Conservation (phyloP, 2,888 invertebrate species). For the Nowickia ferox region DNA sequence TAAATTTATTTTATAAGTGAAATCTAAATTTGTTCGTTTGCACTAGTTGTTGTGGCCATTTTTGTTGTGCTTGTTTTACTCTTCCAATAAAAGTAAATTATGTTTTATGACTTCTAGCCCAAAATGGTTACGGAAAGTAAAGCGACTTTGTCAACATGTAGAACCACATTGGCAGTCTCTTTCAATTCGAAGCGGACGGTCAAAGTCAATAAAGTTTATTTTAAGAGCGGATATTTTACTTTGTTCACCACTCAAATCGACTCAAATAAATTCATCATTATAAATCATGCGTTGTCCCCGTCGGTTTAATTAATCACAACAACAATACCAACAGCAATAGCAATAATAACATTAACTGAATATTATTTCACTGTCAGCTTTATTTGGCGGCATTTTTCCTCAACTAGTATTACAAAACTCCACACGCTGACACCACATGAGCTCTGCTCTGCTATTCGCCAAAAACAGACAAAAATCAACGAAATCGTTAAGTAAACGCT, state of each 20-base stretch:
- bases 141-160: slow-evolving; percentile 60
- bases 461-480: slow-evolving; percentile 42
- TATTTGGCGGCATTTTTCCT: slow-evolving; percentile 67
- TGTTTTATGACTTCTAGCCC: slow-evolving; percentile 66
- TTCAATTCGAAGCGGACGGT: slow-evolving; percentile 57
- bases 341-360: slow-evolving; percentile 45
- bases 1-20: slow-evolving; percentile 52
- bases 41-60: slow-evolving; percentile 43
- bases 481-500: neutral
- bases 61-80: slow-evolving; percentile 39
- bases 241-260: slow-evolving; percentile 58
- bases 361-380: slow-evolving; percentile 24
- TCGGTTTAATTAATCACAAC: slow-evolving; percentile 73
- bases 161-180: neutral
- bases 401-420: slow-evolving; percentile 60
- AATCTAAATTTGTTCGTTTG: slow-evolving; percentile 61
- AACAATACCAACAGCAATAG: slow-evolving; percentile 38
- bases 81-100: slow-evolving; percentile 61
- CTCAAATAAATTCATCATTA: slow-evolving; percentile 82
- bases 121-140: slow-evolving; percentile 70
- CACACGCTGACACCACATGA: slow-evolving; percentile 72
- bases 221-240: slow-evolving; percentile 66
- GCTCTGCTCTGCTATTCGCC: slow-evolving; percentile 56
- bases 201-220: slow-evolving; percentile 67
- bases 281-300: slow-evolving; percentile 80